Percentiles rank a stretch among this genome's conserved stretches.
phyloP scores from a whole-genome alignment of 2,797 vertebrate species.

The Intellagama lesueurii region DNA sequence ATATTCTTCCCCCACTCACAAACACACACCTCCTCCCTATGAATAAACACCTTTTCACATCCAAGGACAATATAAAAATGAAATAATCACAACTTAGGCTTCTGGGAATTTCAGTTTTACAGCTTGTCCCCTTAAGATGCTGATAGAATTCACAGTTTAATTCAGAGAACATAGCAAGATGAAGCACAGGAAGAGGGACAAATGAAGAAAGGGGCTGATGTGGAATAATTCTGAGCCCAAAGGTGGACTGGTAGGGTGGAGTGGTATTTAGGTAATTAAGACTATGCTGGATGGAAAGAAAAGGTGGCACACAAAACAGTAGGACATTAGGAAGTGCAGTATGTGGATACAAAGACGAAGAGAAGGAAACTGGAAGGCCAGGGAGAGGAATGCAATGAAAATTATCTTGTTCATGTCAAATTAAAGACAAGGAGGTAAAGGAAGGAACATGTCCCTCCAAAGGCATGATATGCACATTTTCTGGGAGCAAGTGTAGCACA shows the following conservation, averaged over 20 bases:
- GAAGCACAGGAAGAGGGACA: conserved; percentile 67
- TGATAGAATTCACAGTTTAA: conserved; percentile 71
- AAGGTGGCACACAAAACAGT: conserved; percentile 7
- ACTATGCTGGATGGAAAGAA: background rate
- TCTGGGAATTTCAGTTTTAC: conserved; percentile 72
- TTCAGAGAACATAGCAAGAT: conserved; percentile 65
- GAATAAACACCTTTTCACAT: conserved; percentile 72
- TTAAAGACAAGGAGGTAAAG: background rate
- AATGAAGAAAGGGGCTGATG: conserved; percentile 42
- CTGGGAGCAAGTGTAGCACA: background rate
- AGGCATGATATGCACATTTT: background rate
- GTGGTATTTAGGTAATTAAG: background rate
- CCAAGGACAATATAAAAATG: conserved; percentile 85
- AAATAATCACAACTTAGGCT: conserved; percentile 75
- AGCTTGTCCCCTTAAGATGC: conserved; percentile 66
- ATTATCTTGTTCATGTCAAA: background rate
- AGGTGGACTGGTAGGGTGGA: background rate
- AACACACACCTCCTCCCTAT: conserved; percentile 68
- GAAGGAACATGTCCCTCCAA: background rate
- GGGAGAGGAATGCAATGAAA: background rate
- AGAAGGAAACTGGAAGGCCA: conserved; percentile 17
- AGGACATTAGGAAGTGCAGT: background rate
- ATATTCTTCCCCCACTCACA: conserved; percentile 54
- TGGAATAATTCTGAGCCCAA: background rate
- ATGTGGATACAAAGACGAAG: conserved; percentile 1